Evolutionary conservation across 2,797 vertebrate genomes (phyloP).

Genomic region (Capromys pilorides): DNA sequence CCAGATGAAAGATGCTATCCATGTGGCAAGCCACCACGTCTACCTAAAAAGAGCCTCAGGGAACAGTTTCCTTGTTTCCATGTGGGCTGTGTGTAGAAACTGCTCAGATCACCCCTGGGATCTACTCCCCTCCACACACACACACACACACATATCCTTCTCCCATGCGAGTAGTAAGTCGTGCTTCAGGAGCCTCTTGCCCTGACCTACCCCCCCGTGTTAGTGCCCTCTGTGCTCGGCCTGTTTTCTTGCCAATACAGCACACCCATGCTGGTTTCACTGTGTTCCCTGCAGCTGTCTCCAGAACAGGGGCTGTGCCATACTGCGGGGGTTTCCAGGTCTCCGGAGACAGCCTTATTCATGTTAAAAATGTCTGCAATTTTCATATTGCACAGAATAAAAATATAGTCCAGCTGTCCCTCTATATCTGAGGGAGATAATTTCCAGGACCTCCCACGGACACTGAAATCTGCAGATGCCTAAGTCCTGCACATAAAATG

Average conservation of each 20-base stretch:
- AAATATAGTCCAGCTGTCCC: background rate
- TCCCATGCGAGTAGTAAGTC: background rate
- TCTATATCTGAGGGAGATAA: background rate
- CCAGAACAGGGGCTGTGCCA: background rate
- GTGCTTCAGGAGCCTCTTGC: background rate
- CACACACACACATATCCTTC: background rate
- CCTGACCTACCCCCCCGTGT: background rate
- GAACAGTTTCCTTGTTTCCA: background rate
- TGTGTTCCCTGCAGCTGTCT: background rate
- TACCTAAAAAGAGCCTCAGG: background rate
- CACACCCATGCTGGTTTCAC: background rate
- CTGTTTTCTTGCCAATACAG: background rate
- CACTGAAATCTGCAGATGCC: background rate
- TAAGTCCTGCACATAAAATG: background rate
- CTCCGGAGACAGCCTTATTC: background rate
- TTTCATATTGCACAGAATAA: constrained; percentile 37
- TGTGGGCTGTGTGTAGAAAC: background rate
- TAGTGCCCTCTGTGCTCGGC: fast-evolving
- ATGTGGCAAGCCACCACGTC: background rate
- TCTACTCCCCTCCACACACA: no score
- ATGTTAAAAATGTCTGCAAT: constrained; percentile 18
- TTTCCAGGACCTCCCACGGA: background rate
- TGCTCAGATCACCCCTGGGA: background rate
- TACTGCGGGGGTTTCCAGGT: background rate
- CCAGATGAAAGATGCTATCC: background rate